Percentiles rank a stretch among this genome's conserved stretches.
phyloP scores from a whole-genome alignment of 1,140 invertebrate species.

The Epicauta chinensis region DNA sequence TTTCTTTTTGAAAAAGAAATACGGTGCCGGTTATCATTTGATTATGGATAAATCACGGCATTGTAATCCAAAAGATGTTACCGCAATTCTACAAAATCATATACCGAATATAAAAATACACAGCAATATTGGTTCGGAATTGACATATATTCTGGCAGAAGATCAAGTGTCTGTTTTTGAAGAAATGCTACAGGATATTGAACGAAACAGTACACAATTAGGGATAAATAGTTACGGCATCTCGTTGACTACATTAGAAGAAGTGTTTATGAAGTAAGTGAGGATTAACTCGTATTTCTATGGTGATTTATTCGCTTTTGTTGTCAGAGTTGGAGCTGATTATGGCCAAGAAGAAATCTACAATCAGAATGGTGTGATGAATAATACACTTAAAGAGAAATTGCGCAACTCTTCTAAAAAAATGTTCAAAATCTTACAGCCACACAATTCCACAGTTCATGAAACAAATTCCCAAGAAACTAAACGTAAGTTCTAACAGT shows the following conservation, averaged over 20 bases:
- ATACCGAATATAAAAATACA: constrained; percentile 29
- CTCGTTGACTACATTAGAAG: constrained; percentile 79
- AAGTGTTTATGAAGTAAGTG: constrained; percentile 79
- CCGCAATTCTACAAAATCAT: constrained; percentile 14
- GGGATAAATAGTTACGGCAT: constrained; percentile 58
- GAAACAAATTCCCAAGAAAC: neutral
- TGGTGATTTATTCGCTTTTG: too few species aligned
- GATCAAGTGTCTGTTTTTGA: constrained; percentile 46
- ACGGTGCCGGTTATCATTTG: constrained; percentile 64
- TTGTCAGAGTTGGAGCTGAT: constrained; percentile 45
- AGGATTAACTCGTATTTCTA: neutral
- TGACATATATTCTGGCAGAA: constrained; percentile 26
- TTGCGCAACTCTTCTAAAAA: neutral
- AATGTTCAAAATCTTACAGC: neutral
- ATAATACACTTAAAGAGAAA: neutral
- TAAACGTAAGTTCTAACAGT: neutral
- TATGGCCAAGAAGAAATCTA: constrained; percentile 21
- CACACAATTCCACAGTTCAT: neutral
- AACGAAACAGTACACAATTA: constrained; percentile 55
- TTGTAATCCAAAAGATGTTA: constrained; percentile 45
- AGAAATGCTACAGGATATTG: constrained; percentile 62
- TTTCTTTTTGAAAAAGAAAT: constrained; percentile 82
- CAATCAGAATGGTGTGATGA: neutral
- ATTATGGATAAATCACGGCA: constrained; percentile 45
- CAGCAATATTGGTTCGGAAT: constrained; percentile 27